These are phyloP conservation scores for Eupithecia dodoneata DNA, from an alignment of 2,888 invertebrate species.

Conservation along the genomic window DNA sequence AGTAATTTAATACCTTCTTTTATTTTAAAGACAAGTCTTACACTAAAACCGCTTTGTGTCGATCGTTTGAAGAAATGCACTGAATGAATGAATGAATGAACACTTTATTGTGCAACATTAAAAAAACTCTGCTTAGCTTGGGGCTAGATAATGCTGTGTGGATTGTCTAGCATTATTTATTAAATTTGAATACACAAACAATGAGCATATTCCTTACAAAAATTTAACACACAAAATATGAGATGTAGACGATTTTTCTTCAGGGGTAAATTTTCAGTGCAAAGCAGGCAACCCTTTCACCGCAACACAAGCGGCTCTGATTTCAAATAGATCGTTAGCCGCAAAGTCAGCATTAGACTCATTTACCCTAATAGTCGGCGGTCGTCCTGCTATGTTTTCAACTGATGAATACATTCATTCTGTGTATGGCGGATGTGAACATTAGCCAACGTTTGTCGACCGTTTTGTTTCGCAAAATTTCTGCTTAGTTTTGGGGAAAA, in stretches of 20 bases:
- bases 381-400: constrained; percentile 21
- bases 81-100: too few species aligned
- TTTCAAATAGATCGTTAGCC: constrained; percentile 55
- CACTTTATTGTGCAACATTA: too few species aligned
- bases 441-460: constrained; percentile 13
- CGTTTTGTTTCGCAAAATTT: neutral
- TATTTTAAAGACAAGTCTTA: neutral
- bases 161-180: too few species aligned
- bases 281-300: constrained; percentile 25
- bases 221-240: neutral
- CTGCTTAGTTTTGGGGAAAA: neutral
- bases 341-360: constrained; percentile 45
- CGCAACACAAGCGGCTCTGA: constrained; percentile 48
- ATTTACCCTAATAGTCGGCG: constrained; percentile 45
- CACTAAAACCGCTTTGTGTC: neutral
- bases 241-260: neutral
- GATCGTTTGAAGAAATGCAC: neutral
- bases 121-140: too few species aligned
- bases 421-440: constrained; percentile 25
- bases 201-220: neutral
- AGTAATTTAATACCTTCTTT: too few species aligned
- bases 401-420: constrained; percentile 32
- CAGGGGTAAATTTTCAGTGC: constrained; percentile 4
- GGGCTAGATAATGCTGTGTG: too few species aligned
- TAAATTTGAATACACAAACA: neutral